phyloP scores from a whole-genome alignment of 2,797 vertebrate genomes.

The Phrynocephalus forsythii region DNA sequence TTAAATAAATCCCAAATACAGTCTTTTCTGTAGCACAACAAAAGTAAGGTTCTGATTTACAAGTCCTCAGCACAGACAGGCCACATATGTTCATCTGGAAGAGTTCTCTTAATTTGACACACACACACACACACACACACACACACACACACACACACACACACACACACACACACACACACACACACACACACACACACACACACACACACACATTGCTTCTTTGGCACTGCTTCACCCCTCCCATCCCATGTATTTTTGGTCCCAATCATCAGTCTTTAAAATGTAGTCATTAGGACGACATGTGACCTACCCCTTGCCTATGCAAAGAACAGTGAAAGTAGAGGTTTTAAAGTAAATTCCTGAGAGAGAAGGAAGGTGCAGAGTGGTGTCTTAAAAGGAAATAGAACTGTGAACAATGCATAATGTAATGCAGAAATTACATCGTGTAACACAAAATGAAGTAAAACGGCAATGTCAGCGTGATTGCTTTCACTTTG shows the following conservation, averaged over 20 bases:
- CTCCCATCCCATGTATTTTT: constrained; percentile 43
- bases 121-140: constrained; percentile 47
- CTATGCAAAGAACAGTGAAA: neutral
- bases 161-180: constrained; percentile 55
- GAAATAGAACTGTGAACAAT: too few relatives aligned
- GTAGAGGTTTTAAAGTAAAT: too few relatives aligned
- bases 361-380: too few relatives aligned
- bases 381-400: too few relatives aligned
- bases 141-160: constrained; percentile 40
- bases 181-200: constrained; percentile 24
- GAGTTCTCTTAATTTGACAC: constrained; percentile 58
- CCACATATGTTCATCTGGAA: constrained; percentile 54
- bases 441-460: too few relatives aligned
- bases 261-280: constrained; percentile 28
- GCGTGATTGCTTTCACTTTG: neutral
- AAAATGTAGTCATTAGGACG: constrained; percentile 10
- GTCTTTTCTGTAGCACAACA: constrained; percentile 19
- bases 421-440: too few relatives aligned
- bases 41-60: constrained; percentile 37
- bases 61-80: constrained; percentile 52
- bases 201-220: constrained; percentile 58
- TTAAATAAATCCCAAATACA: constrained; percentile 38
- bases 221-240: constrained; percentile 42
- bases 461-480: neutral
- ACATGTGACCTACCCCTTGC: neutral